A percentile compares a stretch with the other conserved stretches of the same genome.
These are phyloP conservation scores for Parauchenoglanis ngamensis DNA, from an alignment of 2,797 vertebrate species.

Conservation along the genomic window DNA sequence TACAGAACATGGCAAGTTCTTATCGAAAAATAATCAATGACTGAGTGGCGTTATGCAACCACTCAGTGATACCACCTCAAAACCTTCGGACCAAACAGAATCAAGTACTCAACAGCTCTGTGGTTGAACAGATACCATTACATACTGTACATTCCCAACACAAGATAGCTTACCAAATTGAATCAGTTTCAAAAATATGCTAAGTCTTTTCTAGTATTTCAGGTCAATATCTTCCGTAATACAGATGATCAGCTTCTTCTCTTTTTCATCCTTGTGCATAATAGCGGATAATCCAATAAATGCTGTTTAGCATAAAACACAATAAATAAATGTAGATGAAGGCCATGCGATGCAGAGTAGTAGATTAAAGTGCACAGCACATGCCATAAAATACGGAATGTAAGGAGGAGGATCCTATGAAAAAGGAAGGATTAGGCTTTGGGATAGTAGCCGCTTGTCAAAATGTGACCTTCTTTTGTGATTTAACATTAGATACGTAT, in stretches of 20 bases:
- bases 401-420: constrained; percentile 57
- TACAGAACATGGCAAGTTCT: not conserved
- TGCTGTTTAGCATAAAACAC: not conserved
- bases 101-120: not conserved
- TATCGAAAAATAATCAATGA: not conserved
- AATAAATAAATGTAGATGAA: not conserved
- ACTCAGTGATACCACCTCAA: not conserved
- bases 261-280: not conserved
- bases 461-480: not conserved
- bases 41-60: not conserved
- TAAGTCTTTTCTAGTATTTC: not conserved
- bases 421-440: not conserved
- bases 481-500: not conserved
- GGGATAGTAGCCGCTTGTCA: not conserved
- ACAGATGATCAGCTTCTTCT: not conserved
- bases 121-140: not conserved
- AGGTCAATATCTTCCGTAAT: not conserved
- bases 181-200: not conserved
- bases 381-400: constrained; percentile 41
- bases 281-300: not conserved
- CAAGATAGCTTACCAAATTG: not conserved
- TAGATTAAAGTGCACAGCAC: not conserved
- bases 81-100: not conserved
- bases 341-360: not conserved
- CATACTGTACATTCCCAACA: not conserved